A percentile compares a stretch with the other conserved stretches of the same genome.
Evolutionary conservation across 2,797 vertebrate genomes (phyloP).

Genomic region (Lacerta agilis): DNA sequence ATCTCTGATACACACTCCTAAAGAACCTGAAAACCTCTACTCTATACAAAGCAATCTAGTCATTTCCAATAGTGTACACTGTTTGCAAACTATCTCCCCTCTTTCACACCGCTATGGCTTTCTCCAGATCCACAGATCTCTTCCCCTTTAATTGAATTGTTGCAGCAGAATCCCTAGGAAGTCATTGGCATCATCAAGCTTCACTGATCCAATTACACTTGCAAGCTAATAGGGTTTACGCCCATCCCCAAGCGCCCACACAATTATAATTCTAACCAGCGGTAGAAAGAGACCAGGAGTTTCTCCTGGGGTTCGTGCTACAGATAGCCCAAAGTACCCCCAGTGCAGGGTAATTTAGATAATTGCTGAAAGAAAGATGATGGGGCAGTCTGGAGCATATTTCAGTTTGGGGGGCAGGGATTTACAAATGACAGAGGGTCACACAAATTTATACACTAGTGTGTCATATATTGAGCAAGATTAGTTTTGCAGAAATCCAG

Average conservation of each 20-base stretch:
- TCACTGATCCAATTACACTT: slow-evolving; percentile 36
- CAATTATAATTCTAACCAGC: slow-evolving; percentile 32
- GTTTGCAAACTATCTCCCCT: background rate
- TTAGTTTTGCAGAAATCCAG: background rate
- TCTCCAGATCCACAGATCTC: slow-evolving; percentile 23
- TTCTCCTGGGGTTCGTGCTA: slow-evolving; percentile 27
- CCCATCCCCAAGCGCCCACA: background rate
- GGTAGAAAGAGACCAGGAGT: background rate
- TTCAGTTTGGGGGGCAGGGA: background rate
- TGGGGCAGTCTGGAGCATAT: background rate
- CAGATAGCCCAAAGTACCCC: background rate
- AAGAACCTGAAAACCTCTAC: background rate
- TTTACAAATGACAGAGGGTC: background rate
- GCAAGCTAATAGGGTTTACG: slow-evolving; percentile 14
- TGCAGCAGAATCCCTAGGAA: slow-evolving; percentile 40
- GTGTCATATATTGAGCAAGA: background rate
- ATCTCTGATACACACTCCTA: rapidly evolving
- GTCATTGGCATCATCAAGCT: slow-evolving; percentile 35
- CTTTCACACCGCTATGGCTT: background rate
- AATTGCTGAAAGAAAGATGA: background rate
- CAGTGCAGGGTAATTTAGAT: slow-evolving; percentile 11
- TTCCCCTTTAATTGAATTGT: slow-evolving; percentile 45
- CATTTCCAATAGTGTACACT: slow-evolving; percentile 1
- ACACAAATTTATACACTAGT: background rate
- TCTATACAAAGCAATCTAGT: background rate